Percentiles rank a stretch among this genome's conserved stretches.
phyloP scores from a whole-genome alignment of 2,797 vertebrate genomes.

The Sebastes miniatus region DNA sequence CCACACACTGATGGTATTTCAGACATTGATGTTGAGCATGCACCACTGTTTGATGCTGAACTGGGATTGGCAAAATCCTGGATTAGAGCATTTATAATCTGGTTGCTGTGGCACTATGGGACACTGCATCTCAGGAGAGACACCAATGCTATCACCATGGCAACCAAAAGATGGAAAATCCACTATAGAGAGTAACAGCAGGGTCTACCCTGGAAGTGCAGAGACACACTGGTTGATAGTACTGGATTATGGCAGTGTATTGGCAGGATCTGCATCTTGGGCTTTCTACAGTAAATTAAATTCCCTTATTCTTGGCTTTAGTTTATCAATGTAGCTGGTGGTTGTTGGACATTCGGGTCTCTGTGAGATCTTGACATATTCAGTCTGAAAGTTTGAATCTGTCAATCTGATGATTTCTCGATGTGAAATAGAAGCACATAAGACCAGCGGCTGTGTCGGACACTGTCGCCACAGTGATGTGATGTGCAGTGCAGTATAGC shows the following conservation, averaged over 20 bases:
- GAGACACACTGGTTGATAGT: neutral
- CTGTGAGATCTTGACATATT: neutral
- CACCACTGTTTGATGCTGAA: constrained; percentile 48
- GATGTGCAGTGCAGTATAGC: neutral
- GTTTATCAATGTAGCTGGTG: neutral
- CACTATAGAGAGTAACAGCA: neutral
- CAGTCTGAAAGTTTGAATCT: neutral
- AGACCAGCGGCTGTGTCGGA: neutral
- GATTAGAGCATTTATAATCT: constrained; percentile 77
- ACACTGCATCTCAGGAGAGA: constrained; percentile 43
- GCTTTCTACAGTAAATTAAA: neutral
- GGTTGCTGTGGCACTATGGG: constrained; percentile 55
- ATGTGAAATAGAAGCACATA: neutral
- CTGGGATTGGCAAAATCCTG: constrained; percentile 75
- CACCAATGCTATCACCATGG: constrained; percentile 46
- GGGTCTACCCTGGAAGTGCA: neutral
- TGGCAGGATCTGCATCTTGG: neutral
- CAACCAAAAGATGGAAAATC: constrained; percentile 38
- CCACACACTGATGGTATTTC: constrained; percentile 3
- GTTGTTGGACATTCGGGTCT: neutral
- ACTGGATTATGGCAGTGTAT: neutral
- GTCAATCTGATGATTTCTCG: neutral
- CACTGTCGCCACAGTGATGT: neutral
- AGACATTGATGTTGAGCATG: constrained; percentile 30
- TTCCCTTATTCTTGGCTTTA: neutral